Base-by-base conservation (phyloP, 2,797 vertebrate species). In the Enteromius treurensis region DNA sequence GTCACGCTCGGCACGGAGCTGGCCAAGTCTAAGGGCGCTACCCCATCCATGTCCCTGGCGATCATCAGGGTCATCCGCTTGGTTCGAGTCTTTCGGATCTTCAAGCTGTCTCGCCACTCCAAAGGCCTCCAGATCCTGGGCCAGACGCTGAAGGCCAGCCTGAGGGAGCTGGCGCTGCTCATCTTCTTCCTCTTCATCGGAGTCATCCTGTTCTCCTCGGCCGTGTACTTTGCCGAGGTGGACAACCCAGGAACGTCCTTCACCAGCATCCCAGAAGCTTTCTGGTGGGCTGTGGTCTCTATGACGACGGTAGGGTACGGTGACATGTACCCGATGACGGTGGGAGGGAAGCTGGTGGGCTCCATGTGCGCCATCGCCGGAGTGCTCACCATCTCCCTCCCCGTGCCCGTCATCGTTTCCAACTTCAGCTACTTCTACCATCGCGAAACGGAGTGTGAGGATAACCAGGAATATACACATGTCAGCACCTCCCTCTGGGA, bases 381-480 rank as follows among this genome's bases (percentile, higher is more conserved):
- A 0, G 97, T 98, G 81, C 95, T 98, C 85, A 98, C 97, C 90
- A 98, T 98, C 88, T 97, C 97, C 0, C 90, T 98, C 77, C 97
- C 97, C 0, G 97, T 98, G 29, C 97, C 97, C 0, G 97, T 98
- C 89, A 98, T 98, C 0, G 97, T 98, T 87, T 98, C 97, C 87
- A 98, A 98, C 90, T 98, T 98, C 91, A 97, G 96, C 90, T 98
- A 97, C 87, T 98, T 98, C 93, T 98, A 98, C 89, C 96, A 97
- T 88, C 90, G 97, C 1, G 96, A 94, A 89, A 96, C 91, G 47
- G 95, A 97, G 85, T 94, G 95, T 0, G 96, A 94, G 88, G 95
- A 96, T 68, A 93, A 87, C 0, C 93, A 93, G 0, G 92, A 95
- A 85, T 96, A 93, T 88, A 90, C 89, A 5, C 97, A 98, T 0